phyloP scores from a whole-genome alignment of 2,113 vertebrate genomes.

The Phyllopteryx taeniolatus region DNA sequence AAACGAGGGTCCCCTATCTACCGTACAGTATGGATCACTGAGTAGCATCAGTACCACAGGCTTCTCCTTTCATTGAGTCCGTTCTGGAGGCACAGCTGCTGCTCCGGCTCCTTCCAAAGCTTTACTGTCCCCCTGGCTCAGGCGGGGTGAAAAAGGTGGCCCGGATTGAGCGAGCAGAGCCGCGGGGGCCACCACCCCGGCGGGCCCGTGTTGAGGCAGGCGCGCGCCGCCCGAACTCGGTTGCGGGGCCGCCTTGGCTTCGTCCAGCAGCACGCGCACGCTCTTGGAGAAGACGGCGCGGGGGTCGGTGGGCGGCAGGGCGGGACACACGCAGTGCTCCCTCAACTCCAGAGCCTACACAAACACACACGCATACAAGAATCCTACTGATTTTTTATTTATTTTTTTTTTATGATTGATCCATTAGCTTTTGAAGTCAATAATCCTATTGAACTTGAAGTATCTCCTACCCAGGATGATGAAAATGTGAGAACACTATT shows the following conservation, averaged over 20 bases:
- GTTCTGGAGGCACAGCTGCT: background rate
- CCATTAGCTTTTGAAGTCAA: background rate
- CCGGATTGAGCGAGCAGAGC: constrained; percentile 28
- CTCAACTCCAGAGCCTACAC: constrained; percentile 88
- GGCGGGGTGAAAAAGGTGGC: background rate
- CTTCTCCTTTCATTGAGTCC: background rate
- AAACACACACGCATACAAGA: background rate
- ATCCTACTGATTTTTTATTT: background rate
- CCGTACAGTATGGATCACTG: too few relatives aligned
- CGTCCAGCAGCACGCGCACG: constrained; percentile 74
- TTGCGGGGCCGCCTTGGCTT: constrained; percentile 21
- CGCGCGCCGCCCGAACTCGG: background rate
- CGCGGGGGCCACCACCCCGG: constrained; percentile 5
- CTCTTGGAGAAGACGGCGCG: constrained; percentile 79
- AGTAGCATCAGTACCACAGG: background rate
- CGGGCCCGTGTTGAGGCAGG: background rate
- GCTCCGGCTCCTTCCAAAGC: background rate
- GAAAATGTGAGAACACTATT: background rate
- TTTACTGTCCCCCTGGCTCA: background rate
- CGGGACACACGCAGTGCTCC: constrained; percentile 82
- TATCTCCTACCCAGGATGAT: background rate
- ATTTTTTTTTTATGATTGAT: too few relatives aligned
- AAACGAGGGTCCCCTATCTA: background rate
- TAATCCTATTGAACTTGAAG: background rate
- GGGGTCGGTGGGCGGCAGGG: constrained; percentile 83